Base-by-base conservation (phyloP, 2,888 invertebrate species). In the Cataglyphis albicans region DNA sequence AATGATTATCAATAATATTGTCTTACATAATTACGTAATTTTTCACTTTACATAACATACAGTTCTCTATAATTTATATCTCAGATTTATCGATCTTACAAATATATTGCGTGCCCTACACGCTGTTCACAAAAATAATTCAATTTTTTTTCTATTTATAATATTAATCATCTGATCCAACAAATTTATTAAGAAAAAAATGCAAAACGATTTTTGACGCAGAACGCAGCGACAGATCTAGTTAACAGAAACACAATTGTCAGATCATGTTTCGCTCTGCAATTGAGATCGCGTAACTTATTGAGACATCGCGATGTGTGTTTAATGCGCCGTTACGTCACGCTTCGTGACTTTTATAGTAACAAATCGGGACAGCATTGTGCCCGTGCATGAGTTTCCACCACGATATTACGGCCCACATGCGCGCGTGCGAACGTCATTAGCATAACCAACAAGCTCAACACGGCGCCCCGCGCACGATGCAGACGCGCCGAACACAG, bases 361-460 rank as follows among this genome's bases (percentile, higher is more conserved):
- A 89, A 93, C 92, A 92, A 93, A 93, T 93, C 92, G 92, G 90
- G 86, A 85, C 87, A 86, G 91, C 86, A 92, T 92, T 92, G 91
- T 92, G 86, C 84, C 88, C 88, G 86, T 86, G 78, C 86, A 86
- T 81, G 85, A 82, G 85, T 67, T 87, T 84, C 88, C 86, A 86
- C 85, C 82, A 81, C 86, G 81, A 80, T 72, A 81, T 32, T 64
- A 61, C 73, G 61, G 25, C 72, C 67, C 29, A 57, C 67, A 70
- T 74, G 78, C 68, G 81, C 74, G 82, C 78, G 81, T 76, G 82
- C 78, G 86, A 85, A 84, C 87, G 90, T 91, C 90, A 93, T 93
- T 93, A 93, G 92, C 93, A 93, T 93, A 93, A 92, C 90, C 91
- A 86, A 90, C 90, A 87, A 88, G 85, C 86, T 87, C 87, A 74